phyloP scores from a whole-genome alignment of 2,888 invertebrate genomes.

The Deilephila porcellus region DNA sequence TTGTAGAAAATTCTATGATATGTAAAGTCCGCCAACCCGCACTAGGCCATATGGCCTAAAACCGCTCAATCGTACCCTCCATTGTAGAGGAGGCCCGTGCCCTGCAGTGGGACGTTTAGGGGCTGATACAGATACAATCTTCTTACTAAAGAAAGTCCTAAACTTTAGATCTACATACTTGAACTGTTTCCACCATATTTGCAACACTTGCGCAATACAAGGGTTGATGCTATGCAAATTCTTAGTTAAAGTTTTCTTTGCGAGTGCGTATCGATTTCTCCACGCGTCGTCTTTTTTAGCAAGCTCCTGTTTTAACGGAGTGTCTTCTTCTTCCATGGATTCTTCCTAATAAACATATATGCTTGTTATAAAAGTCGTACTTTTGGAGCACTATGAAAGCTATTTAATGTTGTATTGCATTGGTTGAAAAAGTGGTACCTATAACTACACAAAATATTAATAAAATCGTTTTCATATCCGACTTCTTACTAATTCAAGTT shows the following conservation, averaged over 20 bases:
- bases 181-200: slow-evolving; percentile 92
- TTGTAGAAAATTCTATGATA: too few relatives aligned
- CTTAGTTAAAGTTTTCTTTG: slow-evolving; percentile 69
- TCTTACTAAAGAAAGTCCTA: not conserved
- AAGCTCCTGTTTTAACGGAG: slow-evolving; percentile 84
- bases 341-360: slow-evolving; percentile 64
- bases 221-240: slow-evolving; percentile 92
- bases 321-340: slow-evolving; percentile 78
- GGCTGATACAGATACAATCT: too few relatives aligned
- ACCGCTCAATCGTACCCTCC: too few relatives aligned
- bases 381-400: not conserved
- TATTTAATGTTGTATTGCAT: too few relatives aligned
- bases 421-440: too few relatives aligned
- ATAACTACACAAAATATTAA: too few relatives aligned
- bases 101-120: too few relatives aligned
- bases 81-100: too few relatives aligned
- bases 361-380: not conserved
- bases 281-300: slow-evolving; percentile 87
- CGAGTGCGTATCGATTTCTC: slow-evolving; percentile 81
- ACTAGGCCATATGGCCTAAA: too few relatives aligned
- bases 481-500: too few relatives aligned
- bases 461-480: too few relatives aligned
- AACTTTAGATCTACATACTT: slow-evolving; percentile 73
- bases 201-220: slow-evolving; percentile 91
- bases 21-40: too few relatives aligned